These are phyloP conservation scores for Platysternon megacephalum DNA, from an alignment of 2,113 vertebrate species.

Conservation along the genomic window DNA sequence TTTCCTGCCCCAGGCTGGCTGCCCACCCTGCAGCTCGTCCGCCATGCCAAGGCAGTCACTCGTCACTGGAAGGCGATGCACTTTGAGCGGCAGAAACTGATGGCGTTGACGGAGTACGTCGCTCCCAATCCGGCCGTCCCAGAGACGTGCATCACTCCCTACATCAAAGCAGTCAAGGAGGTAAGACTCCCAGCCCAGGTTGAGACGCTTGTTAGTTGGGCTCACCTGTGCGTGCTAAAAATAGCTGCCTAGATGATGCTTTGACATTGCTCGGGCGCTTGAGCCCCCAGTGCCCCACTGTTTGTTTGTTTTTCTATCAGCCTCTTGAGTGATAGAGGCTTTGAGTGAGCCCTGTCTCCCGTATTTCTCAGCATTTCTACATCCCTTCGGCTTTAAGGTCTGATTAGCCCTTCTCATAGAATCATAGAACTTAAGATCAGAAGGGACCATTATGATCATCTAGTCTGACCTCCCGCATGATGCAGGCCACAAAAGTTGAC, in stretches of 20 bases:
- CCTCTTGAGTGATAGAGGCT: not conserved
- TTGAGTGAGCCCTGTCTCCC: not conserved
- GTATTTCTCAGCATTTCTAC: not conserved
- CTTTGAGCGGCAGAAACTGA: constrained; percentile 88
- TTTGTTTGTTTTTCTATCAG: not conserved
- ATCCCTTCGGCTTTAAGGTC: not conserved
- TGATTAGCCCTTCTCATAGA: not conserved
- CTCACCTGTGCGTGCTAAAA: not conserved
- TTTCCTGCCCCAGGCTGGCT: constrained; percentile 78
- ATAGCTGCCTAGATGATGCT: not conserved
- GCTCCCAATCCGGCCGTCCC: constrained; percentile 78
- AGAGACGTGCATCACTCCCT: constrained; percentile 70
- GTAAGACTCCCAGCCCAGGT: constrained; percentile 38
- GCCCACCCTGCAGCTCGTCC: constrained; percentile 82
- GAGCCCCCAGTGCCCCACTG: too few relatives aligned
- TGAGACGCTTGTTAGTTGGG: not conserved
- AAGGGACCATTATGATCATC: too few relatives aligned
- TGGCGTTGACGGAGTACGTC: constrained; percentile 90
- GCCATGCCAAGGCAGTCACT: constrained; percentile 91
- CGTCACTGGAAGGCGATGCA: constrained; percentile 89
- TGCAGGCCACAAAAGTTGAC: too few relatives aligned
- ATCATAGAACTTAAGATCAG: too few relatives aligned
- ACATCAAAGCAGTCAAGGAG: constrained; percentile 47
- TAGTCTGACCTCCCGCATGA: too few relatives aligned
- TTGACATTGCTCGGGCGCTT: too few relatives aligned